These are phyloP conservation scores for Galago senegalensis DNA, from an alignment of 2,797 vertebrate species.

Conservation along the genomic window DNA sequence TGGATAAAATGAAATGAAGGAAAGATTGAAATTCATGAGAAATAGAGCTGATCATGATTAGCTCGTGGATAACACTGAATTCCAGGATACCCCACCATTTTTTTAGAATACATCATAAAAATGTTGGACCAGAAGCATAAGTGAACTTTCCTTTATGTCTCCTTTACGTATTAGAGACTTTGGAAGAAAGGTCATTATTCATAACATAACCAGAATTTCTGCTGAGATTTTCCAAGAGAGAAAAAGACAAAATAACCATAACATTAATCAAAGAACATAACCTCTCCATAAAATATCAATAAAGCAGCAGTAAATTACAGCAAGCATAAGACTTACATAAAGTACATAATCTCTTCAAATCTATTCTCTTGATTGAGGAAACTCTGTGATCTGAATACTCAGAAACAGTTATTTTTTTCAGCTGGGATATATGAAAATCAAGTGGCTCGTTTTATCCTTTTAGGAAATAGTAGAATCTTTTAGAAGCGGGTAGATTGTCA, in stretches of 20 bases:
- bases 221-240: slow-evolving; percentile 12
- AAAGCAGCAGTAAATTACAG: not conserved
- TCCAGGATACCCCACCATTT: not conserved
- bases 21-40: not conserved
- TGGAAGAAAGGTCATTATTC: not conserved
- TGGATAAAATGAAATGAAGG: slow-evolving; percentile 5
- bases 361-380: not conserved
- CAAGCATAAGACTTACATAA: not conserved
- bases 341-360: not conserved
- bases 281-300: not conserved
- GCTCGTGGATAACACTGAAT: not conserved
- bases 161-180: not conserved
- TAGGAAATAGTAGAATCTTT: not conserved
- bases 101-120: slow-evolving; percentile 22
- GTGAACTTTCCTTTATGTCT: slow-evolving; percentile 19
- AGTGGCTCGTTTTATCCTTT: not conserved
- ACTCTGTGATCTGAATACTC: not conserved
- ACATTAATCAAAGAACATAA: slow-evolving; percentile 35
- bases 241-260: slow-evolving; percentile 1
- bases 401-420: not conserved
- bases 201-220: not conserved
- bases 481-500: not conserved
- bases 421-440: not conserved
- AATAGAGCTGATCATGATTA: slow-evolving; percentile 14
- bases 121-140: not conserved